phyloP scores from a whole-genome alignment of 2,888 invertebrate species.

The Pteria penguin region DNA sequence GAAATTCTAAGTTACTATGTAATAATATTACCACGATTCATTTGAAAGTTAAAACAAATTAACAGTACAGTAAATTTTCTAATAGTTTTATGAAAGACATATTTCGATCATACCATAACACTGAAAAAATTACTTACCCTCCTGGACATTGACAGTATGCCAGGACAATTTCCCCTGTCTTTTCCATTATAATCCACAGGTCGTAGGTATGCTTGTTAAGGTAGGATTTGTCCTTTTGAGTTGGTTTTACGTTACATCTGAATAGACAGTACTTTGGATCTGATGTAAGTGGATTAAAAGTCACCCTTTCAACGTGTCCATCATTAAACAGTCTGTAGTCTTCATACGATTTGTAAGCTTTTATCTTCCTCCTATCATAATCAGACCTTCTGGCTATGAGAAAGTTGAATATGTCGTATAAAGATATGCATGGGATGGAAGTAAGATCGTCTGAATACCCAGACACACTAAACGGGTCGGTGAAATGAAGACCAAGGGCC shows the following conservation, averaged over 20 bases:
- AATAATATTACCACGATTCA: background rate
- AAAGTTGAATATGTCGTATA: background rate
- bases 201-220: background rate
- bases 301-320: background rate
- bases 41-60: background rate
- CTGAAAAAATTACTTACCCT: slow-evolving; percentile 1
- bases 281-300: background rate
- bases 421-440: background rate
- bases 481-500: background rate
- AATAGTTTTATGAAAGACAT: no score
- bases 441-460: slow-evolving; percentile 1
- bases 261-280: background rate
- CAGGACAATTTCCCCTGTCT: background rate
- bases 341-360: background rate
- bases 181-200: background rate
- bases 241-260: background rate
- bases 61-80: background rate
- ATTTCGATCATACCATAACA: no score
- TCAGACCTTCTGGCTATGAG: background rate
- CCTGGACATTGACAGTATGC: slow-evolving; percentile 6
- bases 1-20: no score
- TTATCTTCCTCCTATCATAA: slow-evolving; percentile 5
- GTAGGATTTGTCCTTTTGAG: background rate
- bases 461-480: background rate
- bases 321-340: slow-evolving; percentile 9